Evolutionary conservation across 2,888 invertebrate genomes (phyloP), one percentile per base, ranked within the genome.

Genomic region (Antheraea assamensis): DNA sequence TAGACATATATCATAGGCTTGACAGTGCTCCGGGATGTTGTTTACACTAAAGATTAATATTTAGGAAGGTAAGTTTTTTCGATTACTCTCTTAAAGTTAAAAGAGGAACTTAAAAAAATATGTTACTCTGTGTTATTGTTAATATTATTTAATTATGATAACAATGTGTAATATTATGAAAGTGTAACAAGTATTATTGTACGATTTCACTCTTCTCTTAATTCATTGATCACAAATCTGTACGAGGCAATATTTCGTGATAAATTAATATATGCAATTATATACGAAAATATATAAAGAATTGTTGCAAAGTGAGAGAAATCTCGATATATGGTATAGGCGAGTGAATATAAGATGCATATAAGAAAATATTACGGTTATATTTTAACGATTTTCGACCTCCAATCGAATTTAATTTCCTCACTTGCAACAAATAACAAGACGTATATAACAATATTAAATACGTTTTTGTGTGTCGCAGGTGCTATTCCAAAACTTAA

Each of bases 141-240:
- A 87, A 91, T 86, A 88, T 64, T 64, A 90, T 87, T n/a, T 87
- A 83, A 81, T 83, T 87, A 85, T 90, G 91, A 42, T 92, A 92
- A 92, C 90, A 90, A 89, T 87, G 91, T 92, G 92, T 92, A 92
- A 91, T 85, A 91, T 87, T 90, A 91, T 87, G 88, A 87, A 87
- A 90, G 90, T 92, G 91, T 93, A 92, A 92, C 90, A 92, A 91
- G 87, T 90, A 90, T 90, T 91, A 92, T 93, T 94, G 93, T 94
- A 93, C 93, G 91, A 89, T 89, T 90, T 93, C 92, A 92, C 89
- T 92, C 92, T 92, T 91, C 84, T 84, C 85, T 85, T 87, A 85
- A 86, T 86, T 87, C 89, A 89, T 87, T 87, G 86, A 92, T 92
- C 91, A 93, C 92, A 92, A 90, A 88, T 85, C 83, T 88, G 87